These are phyloP conservation scores for Drosophila mojavensis DNA, from an alignment of 1,140 invertebrate genomes.

Conservation along the genomic window DNA sequence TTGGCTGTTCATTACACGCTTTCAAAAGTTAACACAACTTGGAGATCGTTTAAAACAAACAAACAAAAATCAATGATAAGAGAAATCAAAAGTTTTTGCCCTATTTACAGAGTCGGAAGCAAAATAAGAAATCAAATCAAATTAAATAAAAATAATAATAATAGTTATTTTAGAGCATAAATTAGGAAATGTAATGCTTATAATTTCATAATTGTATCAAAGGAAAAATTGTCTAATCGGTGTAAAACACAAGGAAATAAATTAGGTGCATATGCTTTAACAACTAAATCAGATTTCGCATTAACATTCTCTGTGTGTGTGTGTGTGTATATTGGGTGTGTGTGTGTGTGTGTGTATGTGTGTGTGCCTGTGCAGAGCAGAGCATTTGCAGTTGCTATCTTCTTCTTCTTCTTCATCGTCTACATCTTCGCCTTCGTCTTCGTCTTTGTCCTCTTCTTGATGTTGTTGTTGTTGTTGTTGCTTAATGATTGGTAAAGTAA, in stretches of 20 bases:
- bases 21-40: slow-evolving; percentile 18
- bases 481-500: slow-evolving; percentile 72
- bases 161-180: slow-evolving; percentile 24
- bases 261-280: slow-evolving; percentile 61
- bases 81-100: slow-evolving; percentile 9
- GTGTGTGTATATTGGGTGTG: background rate
- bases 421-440: too few species aligned
- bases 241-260: slow-evolving; percentile 78
- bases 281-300: slow-evolving; percentile 65
- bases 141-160: slow-evolving; percentile 2
- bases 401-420: background rate
- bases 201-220: slow-evolving; percentile 73
- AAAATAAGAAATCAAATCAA: background rate
- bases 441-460: too few species aligned
- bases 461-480: too few species aligned
- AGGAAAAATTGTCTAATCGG: slow-evolving; percentile 73
- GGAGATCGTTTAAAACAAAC: slow-evolving; percentile 45
- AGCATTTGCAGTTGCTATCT: slow-evolving; percentile 20
- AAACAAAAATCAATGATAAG: background rate
- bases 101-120: slow-evolving; percentile 42
- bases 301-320: slow-evolving; percentile 50
- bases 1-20: slow-evolving; percentile 19
- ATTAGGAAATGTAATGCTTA: slow-evolving; percentile 47
- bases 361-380: slow-evolving; percentile 25
- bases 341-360: slow-evolving; percentile 18